A percentile compares a stretch with the other conserved stretches of the same genome.
phyloP scores from a whole-genome alignment of 2,888 invertebrate species.

The Molanna angustata region DNA sequence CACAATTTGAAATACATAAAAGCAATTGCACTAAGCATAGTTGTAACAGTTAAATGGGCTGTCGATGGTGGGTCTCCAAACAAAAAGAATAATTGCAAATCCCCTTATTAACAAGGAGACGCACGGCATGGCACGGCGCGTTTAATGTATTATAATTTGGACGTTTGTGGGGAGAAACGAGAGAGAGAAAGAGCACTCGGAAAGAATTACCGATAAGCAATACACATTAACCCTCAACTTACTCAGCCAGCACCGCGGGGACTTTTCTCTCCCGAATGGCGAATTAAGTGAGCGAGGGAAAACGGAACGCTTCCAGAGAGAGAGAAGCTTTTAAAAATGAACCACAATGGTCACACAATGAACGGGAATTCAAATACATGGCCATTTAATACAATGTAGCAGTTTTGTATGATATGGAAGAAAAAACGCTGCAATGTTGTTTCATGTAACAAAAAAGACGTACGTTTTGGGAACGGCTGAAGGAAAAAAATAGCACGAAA shows the following conservation, averaged over 20 bases:
- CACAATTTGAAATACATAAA: slow-evolving; percentile 16
- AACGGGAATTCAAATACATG: too few relatives aligned
- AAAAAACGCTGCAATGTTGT: too few relatives aligned
- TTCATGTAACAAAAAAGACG: too few relatives aligned
- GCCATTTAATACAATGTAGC: too few relatives aligned
- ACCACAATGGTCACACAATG: too few relatives aligned
- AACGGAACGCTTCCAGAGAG: too few relatives aligned
- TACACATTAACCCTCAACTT: slow-evolving; percentile 23
- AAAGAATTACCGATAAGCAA: slow-evolving; percentile 20
- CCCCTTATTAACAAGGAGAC: slow-evolving; percentile 9
- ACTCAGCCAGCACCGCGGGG: slow-evolving; percentile 10
- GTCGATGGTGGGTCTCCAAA: slow-evolving; percentile 19
- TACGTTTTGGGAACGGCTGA: too few relatives aligned
- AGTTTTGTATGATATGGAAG: too few relatives aligned
- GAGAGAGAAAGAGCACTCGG: slow-evolving; percentile 12
- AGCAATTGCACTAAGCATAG: slow-evolving; percentile 10
- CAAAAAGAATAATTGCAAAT: slow-evolving; percentile 20
- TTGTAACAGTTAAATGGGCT: slow-evolving; percentile 18
- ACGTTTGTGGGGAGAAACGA: not conserved
- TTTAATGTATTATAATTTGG: slow-evolving; percentile 4
- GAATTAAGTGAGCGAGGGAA: slow-evolving; percentile 11
- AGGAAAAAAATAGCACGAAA: too few relatives aligned
- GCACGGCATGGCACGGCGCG: slow-evolving; percentile 14
- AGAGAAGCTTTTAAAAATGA: too few relatives aligned
- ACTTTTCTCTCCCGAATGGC: slow-evolving; percentile 18